Conservation (phyloP, 2,888 invertebrate species). For the Synanthedon tipuliformis region DNA sequence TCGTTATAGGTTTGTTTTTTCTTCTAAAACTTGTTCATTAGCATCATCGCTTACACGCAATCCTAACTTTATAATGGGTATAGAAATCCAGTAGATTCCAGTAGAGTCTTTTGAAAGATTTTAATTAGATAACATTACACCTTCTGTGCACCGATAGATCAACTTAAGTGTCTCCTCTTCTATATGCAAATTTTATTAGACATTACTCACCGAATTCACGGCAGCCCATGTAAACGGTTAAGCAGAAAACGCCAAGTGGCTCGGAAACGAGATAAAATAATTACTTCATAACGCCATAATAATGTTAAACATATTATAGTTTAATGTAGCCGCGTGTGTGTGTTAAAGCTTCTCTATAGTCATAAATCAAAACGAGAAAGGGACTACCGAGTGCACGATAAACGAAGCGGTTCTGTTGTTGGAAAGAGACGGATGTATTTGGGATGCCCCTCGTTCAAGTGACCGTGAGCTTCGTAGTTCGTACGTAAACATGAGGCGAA, state of each 20-base stretch:
- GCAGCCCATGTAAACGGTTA: background rate
- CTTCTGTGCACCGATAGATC: background rate
- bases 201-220: too few species aligned
- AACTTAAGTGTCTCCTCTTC: background rate
- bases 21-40: too few species aligned
- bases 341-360: conserved; percentile 33
- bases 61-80: too few species aligned
- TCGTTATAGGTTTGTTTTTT: too few species aligned
- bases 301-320: conserved; percentile 41
- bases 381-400: background rate
- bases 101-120: too few species aligned
- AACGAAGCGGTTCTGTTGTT: background rate
- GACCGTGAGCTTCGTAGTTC: conserved; percentile 53
- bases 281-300: conserved; percentile 52
- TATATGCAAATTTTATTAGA: background rate
- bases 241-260: background rate
- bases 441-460: background rate
- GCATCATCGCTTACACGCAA: too few species aligned
- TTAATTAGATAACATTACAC: too few species aligned
- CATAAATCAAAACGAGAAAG: conserved; percentile 39
- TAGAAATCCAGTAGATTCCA: too few species aligned
- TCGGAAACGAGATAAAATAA: conserved; percentile 42
- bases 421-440: conserved; percentile 26
- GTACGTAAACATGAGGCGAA: conserved; percentile 46
- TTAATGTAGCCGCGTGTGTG: conserved; percentile 37